Conservation (phyloP, 1,140 invertebrate genomes). For the Spodoptera frugiperda region DNA sequence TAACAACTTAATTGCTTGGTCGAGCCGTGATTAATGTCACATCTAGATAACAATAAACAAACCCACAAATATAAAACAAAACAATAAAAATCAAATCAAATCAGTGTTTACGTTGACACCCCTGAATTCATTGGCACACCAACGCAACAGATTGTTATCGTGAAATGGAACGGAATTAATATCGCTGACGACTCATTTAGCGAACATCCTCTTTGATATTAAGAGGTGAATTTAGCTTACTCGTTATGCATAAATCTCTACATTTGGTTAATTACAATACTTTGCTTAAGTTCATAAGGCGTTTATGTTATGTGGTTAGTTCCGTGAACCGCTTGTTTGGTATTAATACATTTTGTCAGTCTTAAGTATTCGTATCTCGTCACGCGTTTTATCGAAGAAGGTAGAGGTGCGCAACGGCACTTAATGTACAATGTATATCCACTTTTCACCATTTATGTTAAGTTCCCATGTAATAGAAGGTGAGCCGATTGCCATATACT, state of each 20-base stretch:
- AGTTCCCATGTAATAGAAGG: too few species aligned
- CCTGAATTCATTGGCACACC: slow-evolving; percentile 12
- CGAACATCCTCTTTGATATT: slow-evolving; percentile 21
- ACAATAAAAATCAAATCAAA: neutral
- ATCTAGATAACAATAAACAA: too few species aligned
- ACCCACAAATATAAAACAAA: too few species aligned
- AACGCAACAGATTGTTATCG: slow-evolving; percentile 46
- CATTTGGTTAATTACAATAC: neutral
- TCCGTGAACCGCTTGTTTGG: neutral
- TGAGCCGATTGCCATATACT: too few species aligned
- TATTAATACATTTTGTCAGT: too few species aligned
- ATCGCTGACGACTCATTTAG: slow-evolving; percentile 44
- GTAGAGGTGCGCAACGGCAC: too few species aligned
- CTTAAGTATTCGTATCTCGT: too few species aligned
- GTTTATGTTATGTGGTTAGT: neutral
- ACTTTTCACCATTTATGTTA: too few species aligned
- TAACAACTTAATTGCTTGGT: too few species aligned
- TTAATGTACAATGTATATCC: too few species aligned
- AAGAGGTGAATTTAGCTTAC: slow-evolving; percentile 10
- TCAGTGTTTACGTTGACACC: neutral
- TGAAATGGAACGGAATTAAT: slow-evolving; percentile 45
- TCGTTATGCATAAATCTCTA: slow-evolving; percentile 15
- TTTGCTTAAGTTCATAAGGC: neutral
- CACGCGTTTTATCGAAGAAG: too few species aligned
- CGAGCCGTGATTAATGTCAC: too few species aligned